Base-by-base conservation (phyloP, 1,140 invertebrate species). In the Hesperophylax magnus region DNA sequence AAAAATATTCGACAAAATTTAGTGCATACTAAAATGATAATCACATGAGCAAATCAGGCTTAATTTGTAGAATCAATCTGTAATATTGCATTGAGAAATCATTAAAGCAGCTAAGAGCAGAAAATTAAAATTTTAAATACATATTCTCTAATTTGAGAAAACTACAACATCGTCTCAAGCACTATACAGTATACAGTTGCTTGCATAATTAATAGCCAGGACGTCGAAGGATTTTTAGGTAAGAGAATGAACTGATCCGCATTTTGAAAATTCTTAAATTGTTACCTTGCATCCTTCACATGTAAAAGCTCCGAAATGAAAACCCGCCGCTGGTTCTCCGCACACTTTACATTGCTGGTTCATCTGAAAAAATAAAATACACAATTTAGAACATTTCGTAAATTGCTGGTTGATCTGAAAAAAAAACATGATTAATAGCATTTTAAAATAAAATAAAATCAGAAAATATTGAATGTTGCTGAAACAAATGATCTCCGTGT, bases 281-380 rank as follows among this genome's bases (percentile, higher is more conserved):
- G 31, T 93, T 92, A 98, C 97, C 94, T 98, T 98, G 92, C 97
- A 99, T 81, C 97, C 97, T 92, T 99, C 97, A 89, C 97, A 99
- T 15, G 97, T 98, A 87, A 98, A 98, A 61, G 97, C 97, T 67
- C 97, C 97, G 88, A 98, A 98, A 88, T 98, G 97, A 90, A 98
- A 98, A 56, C 97, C 97, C 74, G 97, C 97, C 80, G 97, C 97
- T 79, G 97, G 96, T 88, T 98, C 97, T 11, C 96, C 96, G 89
- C 97, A 99, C 61, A 98, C 97, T 93, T 96, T 96, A 90, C 96
- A 97, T 90, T 95, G 93, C 91, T 97, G 96, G 91, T 97, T 97
- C 95, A 97, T 97, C 96, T 97, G 92, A 15, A 95, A 95, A n/a
- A 22, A 60, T 60, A 72, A 18, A 69, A 18, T 39, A 31, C 7